These are phyloP conservation scores for Oscheius sp. DNA, from an alignment of 2,888 invertebrate species.

Conservation along the genomic window DNA sequence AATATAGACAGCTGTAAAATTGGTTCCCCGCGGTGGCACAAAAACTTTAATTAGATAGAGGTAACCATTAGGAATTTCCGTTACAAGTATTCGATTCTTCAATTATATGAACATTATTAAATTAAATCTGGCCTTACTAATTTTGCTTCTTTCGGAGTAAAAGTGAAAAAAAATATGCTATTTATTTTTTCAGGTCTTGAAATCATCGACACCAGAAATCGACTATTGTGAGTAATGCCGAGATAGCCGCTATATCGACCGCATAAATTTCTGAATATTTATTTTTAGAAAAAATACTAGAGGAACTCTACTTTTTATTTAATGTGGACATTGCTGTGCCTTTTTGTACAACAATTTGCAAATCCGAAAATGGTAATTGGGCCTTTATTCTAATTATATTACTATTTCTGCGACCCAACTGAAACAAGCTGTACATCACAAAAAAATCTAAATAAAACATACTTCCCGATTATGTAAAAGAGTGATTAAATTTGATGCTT, in stretches of 20 bases:
- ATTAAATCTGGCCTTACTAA: not conserved
- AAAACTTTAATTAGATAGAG: conserved; percentile 1
- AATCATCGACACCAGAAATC: not conserved
- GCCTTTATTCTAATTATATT: not conserved
- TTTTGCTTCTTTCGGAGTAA: not conserved
- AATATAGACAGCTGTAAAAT: not conserved
- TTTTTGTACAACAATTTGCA: not conserved
- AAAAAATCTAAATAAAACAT: too few species aligned
- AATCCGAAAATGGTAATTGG: not conserved
- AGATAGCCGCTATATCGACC: not conserved
- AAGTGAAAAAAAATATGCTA: not conserved
- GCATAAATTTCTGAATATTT: not conserved
- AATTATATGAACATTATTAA: not conserved
- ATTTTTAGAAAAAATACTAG: too few species aligned
- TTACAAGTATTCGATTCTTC: conserved; percentile 4
- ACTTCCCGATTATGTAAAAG: too few species aligned
- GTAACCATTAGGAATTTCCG: not conserved
- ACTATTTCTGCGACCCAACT: not conserved
- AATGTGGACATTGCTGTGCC: too few species aligned
- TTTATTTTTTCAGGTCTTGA: not conserved
- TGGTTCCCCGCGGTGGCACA: not conserved
- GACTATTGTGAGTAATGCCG: conserved; percentile 4
- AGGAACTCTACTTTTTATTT: too few species aligned
- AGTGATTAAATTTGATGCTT: too few species aligned
- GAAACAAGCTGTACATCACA: not conserved